Base-by-base conservation (phyloP, 2,113 vertebrate genomes). In the Acanthochromis polyacanthus region DNA sequence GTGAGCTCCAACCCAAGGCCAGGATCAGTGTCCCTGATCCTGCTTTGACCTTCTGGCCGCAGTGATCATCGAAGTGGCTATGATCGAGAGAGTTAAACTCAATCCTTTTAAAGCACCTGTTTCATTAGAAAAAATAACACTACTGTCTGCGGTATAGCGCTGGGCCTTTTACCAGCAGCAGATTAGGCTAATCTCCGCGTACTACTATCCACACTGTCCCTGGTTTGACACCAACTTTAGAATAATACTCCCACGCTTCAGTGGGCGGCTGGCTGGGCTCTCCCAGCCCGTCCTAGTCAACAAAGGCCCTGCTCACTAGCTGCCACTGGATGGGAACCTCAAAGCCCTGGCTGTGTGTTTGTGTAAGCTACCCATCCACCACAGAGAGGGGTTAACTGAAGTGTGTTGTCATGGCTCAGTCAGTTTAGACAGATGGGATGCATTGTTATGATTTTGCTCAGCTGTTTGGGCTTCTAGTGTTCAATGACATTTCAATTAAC, bases 211-310 rank as follows among this genome's bases (percentile, higher is more conserved):
- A 91, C 86, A 93, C 91, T 89, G 88, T 83, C 91, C 89, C 72
- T 71, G 56, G 75, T 90, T 84, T 92, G 92, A 91, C 91, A 88
- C 80, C 66, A 79, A 58, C 71, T 69, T 77, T 92, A 85, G 61
- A 93, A 89, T 90, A 92, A 92, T 88, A 90, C 80, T 81, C 71
- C 78, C 89, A 86, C 70, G 91, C 90, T 91, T 80, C 57, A 52
- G 60, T 83, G 85, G 71, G 45, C 51, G 9, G 62, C 76, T 65
- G 72, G 72, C 81, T 63, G 48, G 57, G 46, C 74, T 86, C 83
- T 80, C 56, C 78, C 46, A 55, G 81, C 61, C 76, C 28, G 5
- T 58, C 70, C 67, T 55, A 6, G 75, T 86, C 84, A 89, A 92
- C 86, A 93, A 82, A 88, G 76, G 32, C 81, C 86, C 11, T 48